Evolutionary conservation across 2,113 vertebrate species (phyloP), one percentile per base, ranked within the genome.

Genomic region (Morone chrysops): DNA sequence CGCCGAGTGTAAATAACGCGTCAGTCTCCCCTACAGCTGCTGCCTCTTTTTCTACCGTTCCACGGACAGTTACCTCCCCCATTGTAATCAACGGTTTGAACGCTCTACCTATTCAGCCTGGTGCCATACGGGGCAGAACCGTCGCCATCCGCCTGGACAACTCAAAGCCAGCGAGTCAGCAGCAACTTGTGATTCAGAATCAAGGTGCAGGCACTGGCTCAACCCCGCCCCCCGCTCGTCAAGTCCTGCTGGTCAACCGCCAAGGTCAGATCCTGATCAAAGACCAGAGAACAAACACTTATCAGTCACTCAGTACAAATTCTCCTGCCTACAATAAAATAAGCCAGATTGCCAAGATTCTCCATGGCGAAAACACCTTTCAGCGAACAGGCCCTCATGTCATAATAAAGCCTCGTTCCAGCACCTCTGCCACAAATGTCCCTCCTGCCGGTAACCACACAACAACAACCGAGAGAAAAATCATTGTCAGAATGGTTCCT

Each of bases 231-330:
- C 47, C 89, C 0, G 16, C 75, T 12, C 96, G 94, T 31, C 96
- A 97, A 69, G 95, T 98, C 68, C 93, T 97, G 17, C 93, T 97
- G 4, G 94, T 98, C 61, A 98, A 97, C 91, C 94, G 97, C 22
- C 88, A 96, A 43, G 96, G 96, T 14, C 96, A 96, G 87, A 95
- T 98, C 81, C 95, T 97, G 16, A 89, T 97, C 70, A 97, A 97
- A 90, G 94, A 97, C 91, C 93, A 92, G 0, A 85, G 76, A 53
- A 84, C 91, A 12, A 95, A 95, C 87, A 95, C 93, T 0, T 95
- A 90, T 51, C 95, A 95, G 71, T 38, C 89, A 0, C 83, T 94
- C 45, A 86, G 38, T 45, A 10, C 92, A 18, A 93, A 89, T 60
- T 94, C 94, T 1, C 92, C 93, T 1, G 77, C 93, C 2, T 94